Conservation (phyloP, 1,140 invertebrate species). For the Sitobion miscanthi region DNA sequence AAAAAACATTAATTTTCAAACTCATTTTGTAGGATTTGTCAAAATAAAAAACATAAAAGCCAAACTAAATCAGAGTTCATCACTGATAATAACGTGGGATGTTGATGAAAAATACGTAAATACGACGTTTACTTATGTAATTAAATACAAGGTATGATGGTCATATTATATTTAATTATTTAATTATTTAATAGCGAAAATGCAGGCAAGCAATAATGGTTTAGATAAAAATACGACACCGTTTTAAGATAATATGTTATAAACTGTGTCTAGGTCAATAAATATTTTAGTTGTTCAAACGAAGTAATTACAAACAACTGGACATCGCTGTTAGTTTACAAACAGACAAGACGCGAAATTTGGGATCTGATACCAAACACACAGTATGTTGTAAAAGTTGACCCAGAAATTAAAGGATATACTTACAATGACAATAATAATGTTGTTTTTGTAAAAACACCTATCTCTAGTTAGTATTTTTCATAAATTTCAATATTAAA, state of each 20-base stretch:
- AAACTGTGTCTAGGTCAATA: background rate
- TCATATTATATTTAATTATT: background rate
- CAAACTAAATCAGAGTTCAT: background rate
- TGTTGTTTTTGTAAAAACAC: conserved; percentile 1
- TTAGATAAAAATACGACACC: background rate
- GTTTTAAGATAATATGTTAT: background rate
- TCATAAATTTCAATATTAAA: background rate
- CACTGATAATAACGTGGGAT: background rate
- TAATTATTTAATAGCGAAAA: too few relatives aligned
- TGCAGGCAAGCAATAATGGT: too few relatives aligned
- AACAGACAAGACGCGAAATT: background rate
- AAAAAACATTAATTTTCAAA: too few relatives aligned
- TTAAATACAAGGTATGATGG: conserved; percentile 8
- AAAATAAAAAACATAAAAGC: conserved; percentile 19
- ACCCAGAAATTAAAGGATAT: background rate
- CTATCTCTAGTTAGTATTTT: background rate
- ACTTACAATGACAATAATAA: background rate
- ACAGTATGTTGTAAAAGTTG: background rate
- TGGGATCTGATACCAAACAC: background rate
- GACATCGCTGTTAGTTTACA: background rate
- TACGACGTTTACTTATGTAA: background rate
- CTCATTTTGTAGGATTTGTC: background rate
- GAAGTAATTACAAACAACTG: background rate
- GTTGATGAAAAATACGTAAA: background rate
- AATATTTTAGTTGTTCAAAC: background rate